Evolutionary conservation across 64 coral and sea anemone species (phyloP).

Genomic region (Pocillopora verrucosa): DNA sequence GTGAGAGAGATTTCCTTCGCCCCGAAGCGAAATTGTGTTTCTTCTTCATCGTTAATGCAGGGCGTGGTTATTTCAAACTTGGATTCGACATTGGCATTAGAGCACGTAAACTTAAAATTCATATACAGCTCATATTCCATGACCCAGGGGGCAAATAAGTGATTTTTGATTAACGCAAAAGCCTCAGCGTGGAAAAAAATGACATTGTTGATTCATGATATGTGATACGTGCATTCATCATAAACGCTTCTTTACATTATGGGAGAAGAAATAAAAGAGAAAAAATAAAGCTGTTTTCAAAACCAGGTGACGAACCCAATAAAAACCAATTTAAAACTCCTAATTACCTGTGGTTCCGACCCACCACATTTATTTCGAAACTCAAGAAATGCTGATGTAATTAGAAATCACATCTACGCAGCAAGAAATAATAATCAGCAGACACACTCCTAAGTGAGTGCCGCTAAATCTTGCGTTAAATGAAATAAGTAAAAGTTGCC

Average conservation of each 20-base stretch:
- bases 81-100: conserved; percentile 4
- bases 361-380: conserved; percentile 73
- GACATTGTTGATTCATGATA: conserved; percentile 68
- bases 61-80: conserved; percentile 18
- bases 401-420: conserved; percentile 52
- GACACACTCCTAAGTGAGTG: conserved; percentile 40
- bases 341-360: conserved; percentile 79
- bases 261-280: conserved; percentile 14
- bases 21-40: conserved; percentile 4
- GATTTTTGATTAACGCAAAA: conserved; percentile 65
- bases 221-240: conserved; percentile 54
- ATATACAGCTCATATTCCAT: conserved; percentile 24
- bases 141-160: conserved; percentile 53
- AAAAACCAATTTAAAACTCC: conserved; percentile 85
- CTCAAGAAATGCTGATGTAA: conserved; percentile 81
- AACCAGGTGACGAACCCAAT: conserved; percentile 75
- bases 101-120: conserved; percentile 8
- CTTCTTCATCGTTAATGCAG: conserved; percentile 9
- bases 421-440: conserved; percentile 55
- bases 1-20: not conserved
- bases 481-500: conserved; percentile 49
- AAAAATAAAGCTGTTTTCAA: conserved; percentile 49
- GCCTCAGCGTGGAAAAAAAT: conserved; percentile 14
- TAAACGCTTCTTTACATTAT: conserved; percentile 15
- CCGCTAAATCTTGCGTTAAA: conserved; percentile 33